Evolutionary conservation across 37 sponge, comb jelly and placozoan genomes (phyloP), one percentile per base, ranked within the genome.

Genomic region (Ephydatia muelleri): DNA sequence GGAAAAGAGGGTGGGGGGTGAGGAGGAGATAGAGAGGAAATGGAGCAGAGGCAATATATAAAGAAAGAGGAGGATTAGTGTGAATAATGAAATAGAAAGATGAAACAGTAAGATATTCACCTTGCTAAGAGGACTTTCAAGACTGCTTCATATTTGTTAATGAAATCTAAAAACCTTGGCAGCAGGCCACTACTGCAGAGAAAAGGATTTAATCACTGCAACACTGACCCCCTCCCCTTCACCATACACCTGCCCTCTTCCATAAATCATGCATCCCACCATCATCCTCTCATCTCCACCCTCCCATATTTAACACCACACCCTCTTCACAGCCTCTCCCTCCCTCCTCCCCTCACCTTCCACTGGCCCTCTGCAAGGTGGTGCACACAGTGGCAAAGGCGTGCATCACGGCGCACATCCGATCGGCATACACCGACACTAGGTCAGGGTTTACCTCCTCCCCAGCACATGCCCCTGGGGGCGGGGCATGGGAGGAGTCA

Each of bases 341-440:
- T 13, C 57, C 16, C 57, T 19, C 16, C 57, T 57, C 57, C 57
- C 57, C 57, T 65, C n/a, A 88, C 88, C 78, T 90, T 23, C 82
- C 72, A 38, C 13, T 79, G 40, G 57, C 21, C 38, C 76, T 86
- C 70, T 81, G 82, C 23, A 87, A 40, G 5, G 89, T 85, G 30
- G 82, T 83, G 76, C 92, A 96, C 35, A 76, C 74, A 75, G 94
- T 80, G 48, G 88, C 88, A 81, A 91, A 96, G 70, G 89, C 96
- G 80, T 96, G 96, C 0, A 87, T 88, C 29, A 88, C 88, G 2
- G 94, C 94, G 83, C 92, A 88, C 72, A 96, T 83, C 32, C 94
- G 68, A 35, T 96, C 96, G 34, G 96, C 94, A 86, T 93, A 93
- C 49, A 73, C 81, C 39, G 65, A 83, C 64, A 93, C 96, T n/a